Evolutionary conservation across 2,888 invertebrate genomes (phyloP).

Genomic region (Elmis aenea): DNA sequence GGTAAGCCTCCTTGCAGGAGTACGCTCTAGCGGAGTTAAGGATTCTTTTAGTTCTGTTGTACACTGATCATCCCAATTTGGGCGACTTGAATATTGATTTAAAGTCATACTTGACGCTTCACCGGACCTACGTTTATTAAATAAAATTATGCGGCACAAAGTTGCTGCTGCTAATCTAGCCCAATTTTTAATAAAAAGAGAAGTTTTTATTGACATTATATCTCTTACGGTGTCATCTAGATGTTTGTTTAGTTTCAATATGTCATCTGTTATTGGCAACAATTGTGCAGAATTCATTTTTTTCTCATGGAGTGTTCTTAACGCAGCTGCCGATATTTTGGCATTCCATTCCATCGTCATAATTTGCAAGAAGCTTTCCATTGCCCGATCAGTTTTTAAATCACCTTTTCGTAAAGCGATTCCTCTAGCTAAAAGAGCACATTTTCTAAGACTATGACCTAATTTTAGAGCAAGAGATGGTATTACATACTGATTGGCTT

Average conservation of each 20-base stretch:
- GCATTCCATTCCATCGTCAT: constrained; percentile 4
- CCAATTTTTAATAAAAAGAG: constrained; percentile 1
- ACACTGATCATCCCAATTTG: constrained; percentile 2
- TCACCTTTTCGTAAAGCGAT: not conserved
- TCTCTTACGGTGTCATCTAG: not conserved
- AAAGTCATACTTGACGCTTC: constrained; percentile 9
- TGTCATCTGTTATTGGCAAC: constrained; percentile 5
- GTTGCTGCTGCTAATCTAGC: constrained; percentile 2
- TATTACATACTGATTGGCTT: not conserved
- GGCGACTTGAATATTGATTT: constrained; percentile 2
- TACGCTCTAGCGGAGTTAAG: constrained; percentile 7
- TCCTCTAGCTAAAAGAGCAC: constrained; percentile 1
- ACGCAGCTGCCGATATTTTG: constrained; percentile 3
- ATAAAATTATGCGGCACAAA: constrained; percentile 5
- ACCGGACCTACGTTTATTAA: constrained; percentile 12
- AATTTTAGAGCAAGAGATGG: constrained; percentile 6
- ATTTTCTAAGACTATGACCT: constrained; percentile 6
- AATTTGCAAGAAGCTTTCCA: not conserved
- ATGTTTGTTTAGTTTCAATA: constrained; percentile 4
- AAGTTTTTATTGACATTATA: not conserved
- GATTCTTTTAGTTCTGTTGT: constrained; percentile 6
- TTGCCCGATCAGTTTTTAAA: no score
- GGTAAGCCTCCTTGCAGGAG: constrained; percentile 6
- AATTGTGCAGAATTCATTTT: constrained; percentile 5
- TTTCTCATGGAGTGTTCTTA: not conserved